Percentiles rank a stretch among this genome's conserved stretches.
phyloP scores from a whole-genome alignment of 2,888 invertebrate species.

The Pandemis corylana region DNA sequence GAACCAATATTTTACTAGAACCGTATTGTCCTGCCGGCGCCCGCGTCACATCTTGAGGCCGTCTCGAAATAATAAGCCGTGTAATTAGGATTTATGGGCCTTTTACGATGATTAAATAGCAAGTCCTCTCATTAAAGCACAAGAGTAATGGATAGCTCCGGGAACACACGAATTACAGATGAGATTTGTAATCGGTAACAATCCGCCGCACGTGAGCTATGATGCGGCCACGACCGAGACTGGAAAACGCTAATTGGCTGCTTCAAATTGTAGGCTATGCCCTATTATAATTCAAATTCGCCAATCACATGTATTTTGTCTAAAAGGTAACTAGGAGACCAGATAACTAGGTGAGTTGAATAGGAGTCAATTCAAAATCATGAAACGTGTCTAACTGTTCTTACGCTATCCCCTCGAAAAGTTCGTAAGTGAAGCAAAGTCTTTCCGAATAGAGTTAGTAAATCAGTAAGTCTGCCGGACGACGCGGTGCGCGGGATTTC shows the following conservation, averaged over 20 bases:
- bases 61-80: slow-evolving; percentile 79
- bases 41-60: slow-evolving; percentile 61
- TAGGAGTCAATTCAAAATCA: background rate
- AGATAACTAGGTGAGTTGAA: background rate
- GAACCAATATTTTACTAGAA: slow-evolving; percentile 60
- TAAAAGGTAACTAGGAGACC: background rate
- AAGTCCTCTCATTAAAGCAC: slow-evolving; percentile 62
- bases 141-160: slow-evolving; percentile 61
- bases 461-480: slow-evolving; percentile 59
- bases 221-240: slow-evolving; percentile 26
- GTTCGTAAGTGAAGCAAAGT: slow-evolving; percentile 42
- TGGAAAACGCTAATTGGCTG: slow-evolving; percentile 40
- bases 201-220: slow-evolving; percentile 45
- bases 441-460: slow-evolving; percentile 61
- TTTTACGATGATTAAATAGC: slow-evolving; percentile 76
- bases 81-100: slow-evolving; percentile 79
- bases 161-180: slow-evolving; percentile 60
- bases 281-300: background rate
- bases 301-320: background rate
- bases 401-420: slow-evolving; percentile 14
- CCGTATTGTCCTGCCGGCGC: slow-evolving; percentile 71
- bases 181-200: slow-evolving; percentile 57
- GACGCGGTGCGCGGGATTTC: slow-evolving; percentile 55
- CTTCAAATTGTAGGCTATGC: background rate
- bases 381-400: background rate